Evolutionary conservation across 2,797 vertebrate species (phyloP).

Genomic region (Clarias fuscus): DNA sequence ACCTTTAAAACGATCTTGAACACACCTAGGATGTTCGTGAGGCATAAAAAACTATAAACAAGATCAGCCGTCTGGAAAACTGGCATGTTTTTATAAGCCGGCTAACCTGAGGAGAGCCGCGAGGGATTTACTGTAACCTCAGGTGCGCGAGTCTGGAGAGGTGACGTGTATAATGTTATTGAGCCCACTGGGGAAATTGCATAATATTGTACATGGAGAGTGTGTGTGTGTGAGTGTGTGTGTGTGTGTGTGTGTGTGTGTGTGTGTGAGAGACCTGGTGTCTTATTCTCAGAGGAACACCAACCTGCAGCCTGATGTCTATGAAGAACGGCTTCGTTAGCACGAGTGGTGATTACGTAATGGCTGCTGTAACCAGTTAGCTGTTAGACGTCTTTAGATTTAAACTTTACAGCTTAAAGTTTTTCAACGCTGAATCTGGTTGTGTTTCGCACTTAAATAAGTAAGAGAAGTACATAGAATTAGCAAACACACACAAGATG

Average conservation of each 20-base stretch:
- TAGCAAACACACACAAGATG: not conserved
- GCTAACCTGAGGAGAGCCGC: not conserved
- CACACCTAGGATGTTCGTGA: not conserved
- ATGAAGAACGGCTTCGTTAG: not conserved
- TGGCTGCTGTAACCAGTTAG: not conserved
- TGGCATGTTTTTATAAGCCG: not conserved
- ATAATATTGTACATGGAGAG: not conserved
- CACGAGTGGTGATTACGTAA: not conserved
- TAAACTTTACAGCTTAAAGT: not conserved
- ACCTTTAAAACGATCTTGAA: not conserved
- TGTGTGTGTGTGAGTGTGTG: not conserved
- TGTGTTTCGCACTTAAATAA: not conserved
- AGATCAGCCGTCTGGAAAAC: not conserved
- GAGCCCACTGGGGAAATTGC: slow-evolving; percentile 15
- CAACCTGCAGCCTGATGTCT: not conserved
- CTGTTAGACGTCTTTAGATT: not conserved
- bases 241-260: not conserved
- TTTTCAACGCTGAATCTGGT: not conserved
- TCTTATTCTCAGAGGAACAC: slow-evolving; percentile 22
- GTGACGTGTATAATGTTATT: slow-evolving; percentile 7
- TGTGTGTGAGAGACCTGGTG: not conserved
- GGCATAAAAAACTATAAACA: not conserved
- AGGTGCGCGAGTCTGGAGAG: not conserved
- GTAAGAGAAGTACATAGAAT: not conserved
- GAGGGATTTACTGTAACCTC: slow-evolving; percentile 5